A percentile compares a stretch with the other conserved stretches of the same genome.
Conservation (phyloP, 2,888 invertebrate species). For the Muscina levida region DNA sequence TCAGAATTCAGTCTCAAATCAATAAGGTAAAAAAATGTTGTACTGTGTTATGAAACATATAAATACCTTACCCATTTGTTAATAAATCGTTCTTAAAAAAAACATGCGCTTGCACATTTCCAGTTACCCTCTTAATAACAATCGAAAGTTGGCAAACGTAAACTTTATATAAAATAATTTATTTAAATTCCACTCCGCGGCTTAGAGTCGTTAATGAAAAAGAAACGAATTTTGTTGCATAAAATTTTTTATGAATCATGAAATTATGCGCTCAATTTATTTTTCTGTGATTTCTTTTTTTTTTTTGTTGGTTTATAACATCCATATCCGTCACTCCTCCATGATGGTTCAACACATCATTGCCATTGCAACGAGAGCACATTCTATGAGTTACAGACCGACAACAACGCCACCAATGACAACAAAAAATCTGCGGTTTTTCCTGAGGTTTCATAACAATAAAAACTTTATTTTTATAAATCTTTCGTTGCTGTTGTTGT, state of each 20-base stretch:
- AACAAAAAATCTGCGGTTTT: slow-evolving; percentile 43
- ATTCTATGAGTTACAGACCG: slow-evolving; percentile 30
- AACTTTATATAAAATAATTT: neutral
- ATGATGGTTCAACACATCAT: slow-evolving; percentile 2
- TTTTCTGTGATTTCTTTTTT: slow-evolving; percentile 12
- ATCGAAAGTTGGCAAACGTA: too few species aligned
- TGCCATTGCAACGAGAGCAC: slow-evolving; percentile 23
- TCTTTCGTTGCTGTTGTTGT: neutral
- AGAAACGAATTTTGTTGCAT: neutral
- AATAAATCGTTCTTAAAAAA: too few species aligned
- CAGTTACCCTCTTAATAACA: too few species aligned
- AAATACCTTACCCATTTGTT: too few species aligned
- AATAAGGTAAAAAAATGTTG: too few species aligned
- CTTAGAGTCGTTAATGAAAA: slow-evolving; percentile 39
- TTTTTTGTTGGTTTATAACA: too few species aligned
- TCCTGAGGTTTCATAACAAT: slow-evolving; percentile 44
- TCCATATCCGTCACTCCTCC: neutral
- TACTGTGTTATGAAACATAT: too few species aligned
- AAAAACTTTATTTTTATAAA: slow-evolving; percentile 33
- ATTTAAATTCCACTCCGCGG: slow-evolving; percentile 19
- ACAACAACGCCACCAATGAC: neutral
- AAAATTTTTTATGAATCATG: slow-evolving; percentile 42
- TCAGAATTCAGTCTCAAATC: too few species aligned
- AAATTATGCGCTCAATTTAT: slow-evolving; percentile 42
- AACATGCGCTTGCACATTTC: too few species aligned